phyloP scores from a whole-genome alignment of 1,140 invertebrate genomes.

The Tetramorium parvispinum region DNA sequence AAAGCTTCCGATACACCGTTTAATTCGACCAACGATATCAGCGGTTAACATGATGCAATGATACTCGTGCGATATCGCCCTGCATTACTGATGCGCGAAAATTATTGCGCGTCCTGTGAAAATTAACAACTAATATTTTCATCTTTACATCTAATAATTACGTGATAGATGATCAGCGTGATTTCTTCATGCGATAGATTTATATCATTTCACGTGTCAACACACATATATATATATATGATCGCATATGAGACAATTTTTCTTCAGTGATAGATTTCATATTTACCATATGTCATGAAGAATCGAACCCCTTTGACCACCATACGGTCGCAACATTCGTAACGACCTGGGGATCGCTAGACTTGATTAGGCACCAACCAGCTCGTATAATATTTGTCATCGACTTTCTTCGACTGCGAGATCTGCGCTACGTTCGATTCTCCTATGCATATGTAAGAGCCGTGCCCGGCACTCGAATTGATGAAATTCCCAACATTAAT shows the following conservation, averaged over 20 bases:
- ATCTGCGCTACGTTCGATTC: conserved; percentile 81
- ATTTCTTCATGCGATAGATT: not conserved
- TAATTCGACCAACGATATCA: conserved; percentile 79
- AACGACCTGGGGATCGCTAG: conserved; percentile 31
- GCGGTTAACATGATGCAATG: conserved; percentile 77
- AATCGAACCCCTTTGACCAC: not conserved
- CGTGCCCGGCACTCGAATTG: conserved; percentile 84
- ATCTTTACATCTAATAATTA: not conserved
- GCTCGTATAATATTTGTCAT: conserved; percentile 75
- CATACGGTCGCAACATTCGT: not conserved
- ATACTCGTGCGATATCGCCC: conserved; percentile 59
- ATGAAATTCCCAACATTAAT: conserved; percentile 87
- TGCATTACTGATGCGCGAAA: conserved; percentile 59
- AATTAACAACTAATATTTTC: conserved; percentile 69
- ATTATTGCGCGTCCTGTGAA: conserved; percentile 70
- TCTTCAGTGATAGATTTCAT: not conserved
- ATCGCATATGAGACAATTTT: not conserved
- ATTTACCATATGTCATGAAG: not conserved
- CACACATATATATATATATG: too few species aligned
- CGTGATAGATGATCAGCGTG: not conserved
- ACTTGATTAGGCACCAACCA: conserved; percentile 67
- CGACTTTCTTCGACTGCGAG: conserved; percentile 73
- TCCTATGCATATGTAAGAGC: conserved; percentile 86
- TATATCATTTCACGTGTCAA: not conserved
- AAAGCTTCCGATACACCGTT: conserved; percentile 77